Evolutionary conservation across 2,888 invertebrate genomes (phyloP), one percentile per base, ranked within the genome.

Genomic region (Trissoscelio sp.): DNA sequence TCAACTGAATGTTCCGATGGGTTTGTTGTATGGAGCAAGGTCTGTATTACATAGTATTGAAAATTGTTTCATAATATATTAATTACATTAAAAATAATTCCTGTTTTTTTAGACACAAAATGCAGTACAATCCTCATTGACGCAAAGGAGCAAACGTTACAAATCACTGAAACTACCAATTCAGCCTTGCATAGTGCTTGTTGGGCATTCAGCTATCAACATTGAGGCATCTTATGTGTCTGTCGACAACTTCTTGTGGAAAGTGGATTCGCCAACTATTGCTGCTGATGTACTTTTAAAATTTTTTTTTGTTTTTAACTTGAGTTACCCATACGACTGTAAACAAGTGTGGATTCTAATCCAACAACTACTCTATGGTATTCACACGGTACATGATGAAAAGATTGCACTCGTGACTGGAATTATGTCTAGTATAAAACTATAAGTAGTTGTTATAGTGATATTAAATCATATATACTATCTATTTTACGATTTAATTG

Each of bases 21-120:
- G 39, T 42, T 73, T 16, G 62, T 62, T n/a, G 31, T 73, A 7
- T 79, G 53, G 22, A 64, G 60, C 24, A 79, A 79, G 67, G 79
- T 79, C n/a, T n/a, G n/a, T n/a, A n/a, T n/a, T n/a, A n/a, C n/a
- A n/a, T n/a, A n/a, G n/a, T n/a, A n/a, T n/a, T n/a, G n/a, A n/a
- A n/a, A n/a, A n/a, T n/a, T n/a, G n/a, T n/a, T n/a, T n/a, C n/a
- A n/a, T n/a, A n/a, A n/a, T n/a, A n/a, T n/a, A n/a, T n/a, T n/a
- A n/a, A n/a, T n/a, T n/a, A n/a, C n/a, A n/a, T n/a, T n/a, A n/a
- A n/a, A n/a, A n/a, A n/a, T n/a, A n/a, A n/a, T n/a, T n/a, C n/a
- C n/a, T n/a, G n/a, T n/a, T 24, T 55, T 55, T 55, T 22, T 4
- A 60, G 42, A 42, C 39, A 12, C 39, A 22, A 42, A 28, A 9